These are phyloP conservation scores for Chrysochloris asiatica DNA, from an alignment of 2,113 vertebrate genomes.

Conservation along the genomic window DNA sequence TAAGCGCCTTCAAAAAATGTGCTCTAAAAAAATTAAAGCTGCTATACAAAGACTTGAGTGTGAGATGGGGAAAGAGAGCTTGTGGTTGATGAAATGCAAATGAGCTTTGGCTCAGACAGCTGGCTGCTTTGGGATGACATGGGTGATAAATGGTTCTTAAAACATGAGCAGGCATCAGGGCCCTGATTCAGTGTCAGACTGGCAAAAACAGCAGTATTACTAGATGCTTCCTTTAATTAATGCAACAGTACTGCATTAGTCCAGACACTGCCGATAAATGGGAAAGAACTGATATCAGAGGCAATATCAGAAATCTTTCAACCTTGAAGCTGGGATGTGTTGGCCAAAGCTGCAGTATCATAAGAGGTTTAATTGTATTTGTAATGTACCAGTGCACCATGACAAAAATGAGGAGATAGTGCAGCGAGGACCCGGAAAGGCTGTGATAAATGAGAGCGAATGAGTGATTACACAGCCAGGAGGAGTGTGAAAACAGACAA, in stretches of 20 bases:
- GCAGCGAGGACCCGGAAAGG: conserved; percentile 79
- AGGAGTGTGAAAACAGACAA: conserved; percentile 86
- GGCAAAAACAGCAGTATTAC: conserved; percentile 88
- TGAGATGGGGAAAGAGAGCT: conserved; percentile 78
- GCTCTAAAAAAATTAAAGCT: conserved; percentile 82
- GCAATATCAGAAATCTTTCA: conserved; percentile 91
- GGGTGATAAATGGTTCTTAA: conserved; percentile 98
- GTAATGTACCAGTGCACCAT: conserved; percentile 90
- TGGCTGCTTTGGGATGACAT: conserved; percentile 94
- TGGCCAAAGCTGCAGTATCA: conserved; percentile 85
- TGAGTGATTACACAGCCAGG: conserved; percentile 82
- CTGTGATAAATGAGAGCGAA: conserved; percentile 89
- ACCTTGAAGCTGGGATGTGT: conserved; percentile 87
- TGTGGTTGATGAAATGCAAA: conserved; percentile 93
- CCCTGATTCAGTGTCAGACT: conserved; percentile 92
- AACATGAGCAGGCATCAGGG: conserved; percentile 94
- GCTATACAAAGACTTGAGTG: conserved; percentile 81
- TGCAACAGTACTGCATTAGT: conserved; percentile 87
- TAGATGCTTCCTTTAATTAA: conserved; percentile 96
- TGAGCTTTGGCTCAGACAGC: conserved; percentile 92
- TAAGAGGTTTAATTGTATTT: conserved; percentile 91
- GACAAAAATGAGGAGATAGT: conserved; percentile 89
- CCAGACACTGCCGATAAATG: conserved; percentile 88
- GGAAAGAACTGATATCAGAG: conserved; percentile 86
- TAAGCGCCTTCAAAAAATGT: conserved; percentile 84